Base-by-base conservation (phyloP, 2,113 vertebrate genomes). In the human region DNA sequence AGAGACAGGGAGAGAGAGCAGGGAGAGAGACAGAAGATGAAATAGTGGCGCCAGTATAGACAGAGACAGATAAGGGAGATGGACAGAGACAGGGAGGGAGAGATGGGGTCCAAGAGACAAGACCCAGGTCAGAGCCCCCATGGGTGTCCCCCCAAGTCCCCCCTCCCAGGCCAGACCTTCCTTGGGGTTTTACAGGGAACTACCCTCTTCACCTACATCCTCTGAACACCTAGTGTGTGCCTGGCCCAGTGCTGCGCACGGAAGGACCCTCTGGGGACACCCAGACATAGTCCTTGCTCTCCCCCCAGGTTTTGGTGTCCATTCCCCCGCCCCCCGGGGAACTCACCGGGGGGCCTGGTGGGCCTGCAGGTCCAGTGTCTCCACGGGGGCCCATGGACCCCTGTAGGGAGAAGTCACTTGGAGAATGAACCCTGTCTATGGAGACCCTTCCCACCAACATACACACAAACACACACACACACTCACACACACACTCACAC, bases 291-390 rank as follows among this genome's bases (percentile, higher is more conserved):
- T 35, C 52, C 50, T 75, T 57, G 43, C 30, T 25, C 73, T 80
- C 20, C 66, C 59, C 38, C 20, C 18, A 20, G 8, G 32, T 43
- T 50, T 45, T 20, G 38, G n/a, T 16, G 55, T 40, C 3, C 57
- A 35, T 20, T 20, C 6, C 30, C 57, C 10, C 45, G 11, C 8
- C 10, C 32, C 90, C 70, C 45, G 30, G n/a, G 61, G 17, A 89
- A 98, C 99, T 99, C 96, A 99, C 99, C 25, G 99, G 99, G 17
- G 98, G 98, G 6, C 99, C 99, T 0, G 99, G 99, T 10, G 98
- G 98, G 0, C 99, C 99, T 3, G 98, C 98, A 18, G 81, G 98
- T 22, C 99, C 99, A 2, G 94, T 52, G 97, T 99, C 99, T 85
- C 99, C 99, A 97, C 96, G 98, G 57, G 98, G 98, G 66, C 99